Evolutionary conservation across 2,797 vertebrate species (phyloP).

Genomic region (Diplodus puntazzo): DNA sequence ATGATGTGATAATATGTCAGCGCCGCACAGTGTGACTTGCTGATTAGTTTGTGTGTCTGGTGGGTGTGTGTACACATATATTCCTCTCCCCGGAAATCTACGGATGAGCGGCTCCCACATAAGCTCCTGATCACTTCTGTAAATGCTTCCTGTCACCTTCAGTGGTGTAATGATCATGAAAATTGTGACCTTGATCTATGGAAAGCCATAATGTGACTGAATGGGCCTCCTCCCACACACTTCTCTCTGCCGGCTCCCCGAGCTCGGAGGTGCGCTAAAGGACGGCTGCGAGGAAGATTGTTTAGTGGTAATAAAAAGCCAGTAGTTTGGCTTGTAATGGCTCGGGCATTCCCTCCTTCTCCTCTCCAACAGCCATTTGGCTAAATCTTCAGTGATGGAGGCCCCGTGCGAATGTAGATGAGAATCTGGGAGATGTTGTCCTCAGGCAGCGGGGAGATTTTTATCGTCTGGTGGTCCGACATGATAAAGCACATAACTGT

Average conservation of each 20-base stretch:
- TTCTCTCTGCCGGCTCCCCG: conserved; percentile 65
- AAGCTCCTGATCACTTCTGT: conserved; percentile 86
- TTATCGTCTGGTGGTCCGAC: conserved; percentile 74
- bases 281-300: conserved; percentile 81
- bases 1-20: conserved; percentile 68
- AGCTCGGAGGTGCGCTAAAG: conserved; percentile 74
- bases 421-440: conserved; percentile 71
- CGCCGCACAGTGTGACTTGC: conserved; percentile 62
- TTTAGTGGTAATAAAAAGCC: conserved; percentile 84
- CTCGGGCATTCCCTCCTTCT: conserved; percentile 61
- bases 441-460: conserved; percentile 66
- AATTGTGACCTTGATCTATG: conserved; percentile 88
- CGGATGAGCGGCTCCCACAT: conserved; percentile 84
- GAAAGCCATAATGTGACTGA: conserved; percentile 84
- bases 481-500: conserved; percentile 69
- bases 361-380: conserved; percentile 75
- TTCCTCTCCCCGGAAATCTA: conserved; percentile 77
- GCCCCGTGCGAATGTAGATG: conserved; percentile 76
- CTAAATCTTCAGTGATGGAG: conserved; percentile 77
- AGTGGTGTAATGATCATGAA: conserved; percentile 86
- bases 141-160: conserved; percentile 87
- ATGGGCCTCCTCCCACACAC: conserved; percentile 79
- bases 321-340: conserved; percentile 81
- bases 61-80: conserved; percentile 65
- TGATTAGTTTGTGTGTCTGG: conserved; percentile 74